Evolutionary conservation across 2,888 invertebrate species (phyloP).

Genomic region (Leptarthrus brevirostris): DNA sequence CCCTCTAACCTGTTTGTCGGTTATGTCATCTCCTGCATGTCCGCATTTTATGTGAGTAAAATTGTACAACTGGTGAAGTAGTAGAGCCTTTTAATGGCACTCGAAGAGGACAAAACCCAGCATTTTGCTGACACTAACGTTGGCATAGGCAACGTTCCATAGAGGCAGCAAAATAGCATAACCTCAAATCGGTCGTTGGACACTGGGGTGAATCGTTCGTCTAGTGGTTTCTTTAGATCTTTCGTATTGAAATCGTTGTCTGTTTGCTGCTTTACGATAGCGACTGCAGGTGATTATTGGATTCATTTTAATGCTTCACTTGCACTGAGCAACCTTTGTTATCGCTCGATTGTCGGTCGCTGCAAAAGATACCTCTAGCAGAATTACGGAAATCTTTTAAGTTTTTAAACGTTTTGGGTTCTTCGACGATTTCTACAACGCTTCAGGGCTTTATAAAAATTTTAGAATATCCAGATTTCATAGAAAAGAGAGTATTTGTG

Average conservation of each 20-base stretch:
- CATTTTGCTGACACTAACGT: conserved; percentile 21
- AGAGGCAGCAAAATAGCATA: conserved; percentile 26
- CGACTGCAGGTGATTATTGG: conserved; percentile 34
- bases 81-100: conserved; percentile 33
- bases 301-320: conserved; percentile 31
- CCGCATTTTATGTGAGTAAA: conserved; percentile 26
- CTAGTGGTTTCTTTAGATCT: conserved; percentile 6
- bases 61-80: neutral
- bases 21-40: conserved; percentile 39
- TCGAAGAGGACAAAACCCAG: conserved; percentile 1
- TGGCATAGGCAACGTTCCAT: conserved; percentile 9
- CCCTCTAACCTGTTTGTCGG: conserved; percentile 36
- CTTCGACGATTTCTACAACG: neutral
- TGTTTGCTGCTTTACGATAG: conserved; percentile 26
- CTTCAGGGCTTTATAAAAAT: neutral
- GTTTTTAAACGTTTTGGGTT: neutral
- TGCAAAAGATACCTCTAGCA: conserved; percentile 7
- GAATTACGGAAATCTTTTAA: conserved; percentile 24
- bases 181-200: conserved; percentile 30
- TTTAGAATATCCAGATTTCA: too few relatives aligned
- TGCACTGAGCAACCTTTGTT: conserved; percentile 25
- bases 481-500: too few relatives aligned
- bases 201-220: neutral
- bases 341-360: conserved; percentile 2
- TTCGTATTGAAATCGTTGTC: neutral